Conservation (phyloP, 2,888 invertebrate species). For the Apoda limacodes region DNA sequence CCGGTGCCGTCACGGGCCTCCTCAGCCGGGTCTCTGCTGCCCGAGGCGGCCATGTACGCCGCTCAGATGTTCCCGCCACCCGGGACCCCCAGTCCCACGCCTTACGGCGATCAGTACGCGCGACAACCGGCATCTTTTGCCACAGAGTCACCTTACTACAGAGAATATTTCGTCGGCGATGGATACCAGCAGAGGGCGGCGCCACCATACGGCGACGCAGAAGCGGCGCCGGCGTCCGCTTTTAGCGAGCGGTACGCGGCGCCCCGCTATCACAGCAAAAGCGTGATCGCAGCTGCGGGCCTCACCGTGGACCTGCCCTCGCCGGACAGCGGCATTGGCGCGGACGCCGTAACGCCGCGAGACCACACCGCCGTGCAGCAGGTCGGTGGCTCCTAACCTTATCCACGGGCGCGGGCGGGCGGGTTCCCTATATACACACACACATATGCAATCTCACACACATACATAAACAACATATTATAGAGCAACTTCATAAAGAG, state of each 20-base stretch:
- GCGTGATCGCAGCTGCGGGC: conserved; percentile 80
- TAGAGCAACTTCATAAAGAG: no score
- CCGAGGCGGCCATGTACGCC: conserved; percentile 75
- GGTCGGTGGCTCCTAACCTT: conserved; percentile 69
- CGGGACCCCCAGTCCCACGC: conserved; percentile 76
- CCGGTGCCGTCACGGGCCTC: conserved; percentile 75
- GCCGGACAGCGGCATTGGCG: conserved; percentile 96
- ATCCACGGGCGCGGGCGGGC: conserved; percentile 54
- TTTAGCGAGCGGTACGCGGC: conserved; percentile 78
- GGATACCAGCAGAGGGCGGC: conserved; percentile 72
- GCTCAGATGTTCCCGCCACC: conserved; percentile 78
- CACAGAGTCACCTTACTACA: conserved; percentile 82
- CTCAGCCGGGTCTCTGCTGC: conserved; percentile 67
- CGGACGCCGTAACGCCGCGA: conserved; percentile 91
- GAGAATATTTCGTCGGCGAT: conserved; percentile 80
- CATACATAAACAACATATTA: conserved; percentile 19
- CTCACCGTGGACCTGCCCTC: conserved; percentile 95
- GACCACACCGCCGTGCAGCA: conserved; percentile 91
- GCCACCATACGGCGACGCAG: conserved; percentile 67
- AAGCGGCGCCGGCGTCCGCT: conserved; percentile 71
- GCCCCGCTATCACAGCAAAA: conserved; percentile 78
- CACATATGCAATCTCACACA: no score
- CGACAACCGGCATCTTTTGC: conserved; percentile 72
- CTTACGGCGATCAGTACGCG: conserved; percentile 64
- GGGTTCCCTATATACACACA: conserved; percentile 30